These are phyloP conservation scores for Ceuthmochares aereus DNA, from an alignment of 2,113 vertebrate species.

Conservation along the genomic window DNA sequence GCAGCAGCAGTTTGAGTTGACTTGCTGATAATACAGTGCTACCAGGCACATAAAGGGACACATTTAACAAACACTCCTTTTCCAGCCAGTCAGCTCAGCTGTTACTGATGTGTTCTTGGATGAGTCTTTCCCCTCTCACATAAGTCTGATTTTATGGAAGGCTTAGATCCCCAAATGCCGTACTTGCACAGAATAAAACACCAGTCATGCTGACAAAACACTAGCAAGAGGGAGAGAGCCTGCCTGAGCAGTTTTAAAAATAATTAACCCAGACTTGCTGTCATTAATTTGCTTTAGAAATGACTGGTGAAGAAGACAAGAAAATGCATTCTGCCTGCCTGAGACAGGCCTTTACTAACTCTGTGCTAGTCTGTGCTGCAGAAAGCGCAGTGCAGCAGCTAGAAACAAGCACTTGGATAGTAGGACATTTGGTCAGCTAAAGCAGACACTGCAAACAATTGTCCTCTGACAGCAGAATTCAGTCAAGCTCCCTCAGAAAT, in stretches of 20 bases:
- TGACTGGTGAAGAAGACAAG: background rate
- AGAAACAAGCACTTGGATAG: background rate
- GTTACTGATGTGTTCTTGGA: background rate
- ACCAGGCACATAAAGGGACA: background rate
- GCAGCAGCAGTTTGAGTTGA: background rate
- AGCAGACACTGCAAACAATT: background rate
- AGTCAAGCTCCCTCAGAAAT: background rate
- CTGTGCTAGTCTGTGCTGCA: background rate
- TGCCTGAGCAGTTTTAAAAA: background rate
- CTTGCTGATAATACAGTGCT: background rate
- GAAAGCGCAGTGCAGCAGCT: background rate
- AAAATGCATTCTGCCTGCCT: background rate
- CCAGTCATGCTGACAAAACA: background rate
- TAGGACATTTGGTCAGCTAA: background rate
- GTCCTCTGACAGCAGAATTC: background rate
- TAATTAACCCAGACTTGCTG: conserved; percentile 18
- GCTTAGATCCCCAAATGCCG: background rate
- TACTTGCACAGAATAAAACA: background rate
- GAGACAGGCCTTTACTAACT: background rate
- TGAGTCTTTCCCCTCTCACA: background rate
- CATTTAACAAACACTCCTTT: background rate
- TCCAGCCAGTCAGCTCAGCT: background rate
- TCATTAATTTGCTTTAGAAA: background rate
- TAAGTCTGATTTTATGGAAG: background rate
- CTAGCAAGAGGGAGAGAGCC: background rate